These are phyloP conservation scores for Premnoplex brunnescens DNA, from an alignment of 2,797 vertebrate species.

Conservation along the genomic window DNA sequence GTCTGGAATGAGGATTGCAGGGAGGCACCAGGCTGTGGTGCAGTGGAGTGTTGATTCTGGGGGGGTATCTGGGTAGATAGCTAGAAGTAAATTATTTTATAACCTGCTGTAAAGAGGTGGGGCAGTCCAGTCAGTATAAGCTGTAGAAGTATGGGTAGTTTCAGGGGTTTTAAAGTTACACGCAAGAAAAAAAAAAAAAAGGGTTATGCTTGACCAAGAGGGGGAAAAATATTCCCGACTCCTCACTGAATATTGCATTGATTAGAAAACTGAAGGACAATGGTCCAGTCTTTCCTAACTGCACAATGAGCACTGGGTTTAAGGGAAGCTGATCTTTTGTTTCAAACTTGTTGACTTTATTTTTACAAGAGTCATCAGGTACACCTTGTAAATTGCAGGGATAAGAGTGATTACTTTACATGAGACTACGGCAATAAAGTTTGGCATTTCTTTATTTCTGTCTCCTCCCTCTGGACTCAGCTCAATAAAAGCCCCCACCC, in stretches of 20 bases:
- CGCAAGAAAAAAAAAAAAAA: not conserved
- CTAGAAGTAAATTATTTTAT: not conserved
- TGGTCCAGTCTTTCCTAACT: not conserved
- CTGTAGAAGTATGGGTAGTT: not conserved
- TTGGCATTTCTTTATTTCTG: not conserved
- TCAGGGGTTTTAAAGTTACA: not conserved
- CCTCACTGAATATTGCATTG: not conserved
- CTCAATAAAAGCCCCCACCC: not conserved
- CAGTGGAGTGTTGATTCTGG: not conserved
- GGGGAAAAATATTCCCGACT: not conserved
- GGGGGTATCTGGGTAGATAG: not conserved
- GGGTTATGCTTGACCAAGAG: not conserved
- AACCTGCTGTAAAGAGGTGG: not conserved
- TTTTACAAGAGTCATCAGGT: not conserved
- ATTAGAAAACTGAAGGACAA: not conserved
- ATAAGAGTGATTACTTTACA: not conserved
- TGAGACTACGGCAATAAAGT: not conserved
- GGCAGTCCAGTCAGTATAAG: not conserved
- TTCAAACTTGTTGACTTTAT: not conserved
- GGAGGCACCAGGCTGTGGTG: not conserved
- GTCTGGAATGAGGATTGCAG: not conserved
- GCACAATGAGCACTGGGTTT: not conserved
- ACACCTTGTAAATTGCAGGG: not conserved
- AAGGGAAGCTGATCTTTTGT: not conserved
- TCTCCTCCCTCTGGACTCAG: not conserved